Evolutionary conservation across 1,140 invertebrate genomes (phyloP), one percentile per base, ranked within the genome.

Genomic region (Neuroterus valhalla): DNA sequence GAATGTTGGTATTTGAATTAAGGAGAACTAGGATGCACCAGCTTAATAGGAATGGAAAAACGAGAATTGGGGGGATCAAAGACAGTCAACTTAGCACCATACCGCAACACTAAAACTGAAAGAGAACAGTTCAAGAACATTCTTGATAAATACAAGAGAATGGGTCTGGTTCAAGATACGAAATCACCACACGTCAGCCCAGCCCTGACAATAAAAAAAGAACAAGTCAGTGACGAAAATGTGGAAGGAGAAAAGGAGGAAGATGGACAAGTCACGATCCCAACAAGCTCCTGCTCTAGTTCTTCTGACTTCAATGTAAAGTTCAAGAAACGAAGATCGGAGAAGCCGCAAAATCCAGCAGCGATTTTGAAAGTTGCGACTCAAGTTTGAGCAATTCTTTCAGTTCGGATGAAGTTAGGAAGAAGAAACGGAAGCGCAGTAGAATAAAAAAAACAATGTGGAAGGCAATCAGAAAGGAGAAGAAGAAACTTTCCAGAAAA

Each of bases 161-260:
- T 26, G 26, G 26, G 26, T 26, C 26, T 26, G 4, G 26, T 26
- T 4, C 26, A 26, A 26, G 26, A 26, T 26, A 26, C 26, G 26
- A 26, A 26, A n/a, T n/a, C n/a, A n/a, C n/a, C n/a, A n/a, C n/a
- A n/a, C n/a, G n/a, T n/a, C n/a, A n/a, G n/a, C n/a, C n/a, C n/a
- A n/a, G n/a, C n/a, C n/a, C n/a, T n/a, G n/a, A n/a, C n/a, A 17
- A 84, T 86, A n/a, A 89, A 89, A 75, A 81, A 81, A 6, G 87
- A 90, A 50, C 79, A 81, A 70, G 10, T 83, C 2, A 87, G 84
- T 44, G 86, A 89, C 21, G 81, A 80, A 1, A 79, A 82, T 76
- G 77, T 68, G 11, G 77, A 81, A 2, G 10, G 74, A 81, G 80
- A 66, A 88, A 79, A 15, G 81, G n/a, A n/a, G n/a, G 79, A 26